Percentiles rank a stretch among this genome's conserved stretches.
phyloP scores from a whole-genome alignment of 2,888 invertebrate genomes.

The Apodemia zela region DNA sequence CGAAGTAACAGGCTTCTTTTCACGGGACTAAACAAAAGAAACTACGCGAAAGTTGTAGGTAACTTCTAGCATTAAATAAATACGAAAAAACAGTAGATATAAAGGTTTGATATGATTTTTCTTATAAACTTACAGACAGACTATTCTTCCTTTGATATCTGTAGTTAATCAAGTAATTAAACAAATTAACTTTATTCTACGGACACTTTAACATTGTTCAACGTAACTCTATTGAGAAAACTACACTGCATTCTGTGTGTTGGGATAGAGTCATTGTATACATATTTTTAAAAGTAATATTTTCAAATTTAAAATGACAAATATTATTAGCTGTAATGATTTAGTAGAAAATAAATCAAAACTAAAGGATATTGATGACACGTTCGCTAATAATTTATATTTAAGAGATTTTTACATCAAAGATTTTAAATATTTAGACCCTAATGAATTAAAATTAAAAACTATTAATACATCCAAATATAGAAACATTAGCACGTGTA shows the following conservation, averaged over 20 bases:
- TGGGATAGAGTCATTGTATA: neutral
- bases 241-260: neutral
- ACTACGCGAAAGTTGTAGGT: too few species aligned
- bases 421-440: slow-evolving; percentile 62
- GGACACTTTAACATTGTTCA: neutral
- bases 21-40: too few species aligned
- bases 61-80: too few species aligned
- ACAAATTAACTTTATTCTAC: neutral
- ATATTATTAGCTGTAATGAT: neutral
- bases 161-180: neutral
- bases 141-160: neutral
- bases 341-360: slow-evolving; percentile 17
- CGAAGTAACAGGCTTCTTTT: too few species aligned
- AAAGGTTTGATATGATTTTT: neutral
- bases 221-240: neutral
- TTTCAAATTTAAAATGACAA: neutral
- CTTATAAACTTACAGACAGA: neutral
- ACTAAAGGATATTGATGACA: slow-evolving; percentile 32
- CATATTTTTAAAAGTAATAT: too few species aligned
- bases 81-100: too few species aligned
- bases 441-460: slow-evolving; percentile 38
- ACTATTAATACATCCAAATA: slow-evolving; percentile 32
- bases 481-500: slow-evolving; percentile 33
- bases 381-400: slow-evolving; percentile 40
- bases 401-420: slow-evolving; percentile 59